These are phyloP conservation scores for Scolopax bukidnonensis DNA, from an alignment of 2,797 vertebrate genomes.

Conservation along the genomic window DNA sequence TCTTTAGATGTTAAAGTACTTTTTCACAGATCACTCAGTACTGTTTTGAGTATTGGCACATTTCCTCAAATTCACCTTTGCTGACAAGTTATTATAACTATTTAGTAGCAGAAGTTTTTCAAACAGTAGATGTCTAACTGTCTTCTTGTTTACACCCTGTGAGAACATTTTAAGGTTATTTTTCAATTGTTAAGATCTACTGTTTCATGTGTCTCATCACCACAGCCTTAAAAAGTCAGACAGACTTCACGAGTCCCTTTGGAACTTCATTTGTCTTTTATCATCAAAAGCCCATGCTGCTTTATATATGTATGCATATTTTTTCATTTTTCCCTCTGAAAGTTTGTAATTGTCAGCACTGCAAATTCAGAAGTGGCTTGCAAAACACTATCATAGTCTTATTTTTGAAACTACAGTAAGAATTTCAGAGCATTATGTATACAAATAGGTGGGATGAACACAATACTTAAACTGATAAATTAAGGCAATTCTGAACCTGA, in stretches of 20 bases:
- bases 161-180: constrained; percentile 35
- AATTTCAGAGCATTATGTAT: not conserved
- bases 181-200: not conserved
- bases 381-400: not conserved
- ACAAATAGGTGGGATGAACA: not conserved
- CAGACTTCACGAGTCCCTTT: not conserved
- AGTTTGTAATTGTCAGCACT: not conserved
- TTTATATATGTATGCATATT: not conserved
- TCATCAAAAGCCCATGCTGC: constrained; percentile 40
- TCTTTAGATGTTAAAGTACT: not conserved
- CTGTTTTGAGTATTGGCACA: not conserved
- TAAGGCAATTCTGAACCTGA: not conserved
- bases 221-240: not conserved
- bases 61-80: constrained; percentile 1
- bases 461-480: not conserved
- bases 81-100: not conserved
- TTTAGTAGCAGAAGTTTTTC: not conserved
- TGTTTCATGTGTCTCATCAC: not conserved
- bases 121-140: not conserved
- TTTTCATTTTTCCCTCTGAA: not conserved
- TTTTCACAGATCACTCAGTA: not conserved
- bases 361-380: not conserved
- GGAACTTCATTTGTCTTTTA: constrained; percentile 5
- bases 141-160: not conserved
- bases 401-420: not conserved